Base-by-base conservation (phyloP, 2,113 vertebrate species). In the Melanotaenia duboulayi region DNA sequence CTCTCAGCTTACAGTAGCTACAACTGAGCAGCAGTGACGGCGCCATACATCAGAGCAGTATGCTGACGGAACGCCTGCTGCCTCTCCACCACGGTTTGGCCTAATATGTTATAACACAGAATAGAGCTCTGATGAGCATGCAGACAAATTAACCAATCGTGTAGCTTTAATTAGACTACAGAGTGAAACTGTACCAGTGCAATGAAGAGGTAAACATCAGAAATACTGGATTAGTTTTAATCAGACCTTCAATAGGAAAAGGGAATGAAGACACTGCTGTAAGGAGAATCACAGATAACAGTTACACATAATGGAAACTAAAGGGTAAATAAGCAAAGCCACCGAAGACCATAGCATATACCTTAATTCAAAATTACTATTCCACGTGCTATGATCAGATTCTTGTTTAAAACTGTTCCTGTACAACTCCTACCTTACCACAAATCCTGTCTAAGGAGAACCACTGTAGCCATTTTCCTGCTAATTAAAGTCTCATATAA, bases 1-100 rank as follows among this genome's bases (percentile, higher is more conserved):
- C 93, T 91, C 93, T 93, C 93, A 89, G 94, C 94, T 94, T 94
- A 95, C 92, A 94, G 93, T 94, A 94, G 95, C 93, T 95, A 95
- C 95, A 95, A 94, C 95, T 95, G 93, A 94, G 96, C 94, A 90
- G 94, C 93, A 89, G 90, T 95, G 96, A 96, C 94, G 95, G 94
- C 89, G 94, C 92, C 93, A 95, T 98, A 96, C 94, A 97, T 96
- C 96, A 97, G 92, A 92, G 79, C 65, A 90, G 92, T 11, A 62
- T 22, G 57, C 78, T 90, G 88, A 90, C 84, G 74, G 76, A 90
- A 14, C 62, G 76, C 62, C 71, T 71, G 78, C 79, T 61, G 77
- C 86, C 57, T 65, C 84, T 48, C 78, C 90, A 92, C 93, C 94
- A 91, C 94, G 93, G 95, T 96, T 96, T 95, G 94, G 95, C 93